Base-by-base conservation (phyloP, 2,888 invertebrate genomes). In the Phengaris arion region DNA sequence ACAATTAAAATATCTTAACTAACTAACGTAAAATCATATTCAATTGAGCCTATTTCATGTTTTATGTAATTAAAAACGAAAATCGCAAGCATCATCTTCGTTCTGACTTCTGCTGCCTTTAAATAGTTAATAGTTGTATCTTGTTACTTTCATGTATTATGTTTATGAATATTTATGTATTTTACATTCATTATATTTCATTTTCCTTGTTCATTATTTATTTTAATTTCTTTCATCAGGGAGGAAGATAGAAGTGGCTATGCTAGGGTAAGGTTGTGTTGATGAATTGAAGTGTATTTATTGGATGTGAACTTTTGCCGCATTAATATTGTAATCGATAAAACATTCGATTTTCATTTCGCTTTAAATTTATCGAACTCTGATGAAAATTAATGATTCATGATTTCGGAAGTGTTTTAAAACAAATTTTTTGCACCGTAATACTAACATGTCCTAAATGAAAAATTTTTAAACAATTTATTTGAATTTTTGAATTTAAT, bases 191-290 rank as follows among this genome's bases (percentile, higher is more conserved):
- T 78, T 86, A 76, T 85, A 80, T 82, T 79, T 83, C 80, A 79
- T 78, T 81, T 79, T 76, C 81, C 76, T 75, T 77, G 74, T 82
- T 80, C 78, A 81, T 81, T 84, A 84, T 85, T 80, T 89, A 87
- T 86, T 85, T 80, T 83, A 85, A 89, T 93, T 93, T 93, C 88
- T 91, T 93, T 94, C 90, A 93, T 93, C 93, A 94, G 94, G 94
- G 94, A 94, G 93, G 94, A 93, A 89, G 94, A 94, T 91, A 92
- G 90, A 89, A 89, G 89, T 89, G 94, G 93, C 91, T 94, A 89
- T 94, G 92, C 86, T 91, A 93, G 94, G 94, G 94, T 94, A 94
- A 94, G 94, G 87, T 81, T 85, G 89, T 90, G 90, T 92, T 91
- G 85, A 83, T 90, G 91, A 87, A 85, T 87, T 89, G 89, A 86